Conservation (phyloP, 2,888 invertebrate genomes). For the Melinopterus prodromus region DNA sequence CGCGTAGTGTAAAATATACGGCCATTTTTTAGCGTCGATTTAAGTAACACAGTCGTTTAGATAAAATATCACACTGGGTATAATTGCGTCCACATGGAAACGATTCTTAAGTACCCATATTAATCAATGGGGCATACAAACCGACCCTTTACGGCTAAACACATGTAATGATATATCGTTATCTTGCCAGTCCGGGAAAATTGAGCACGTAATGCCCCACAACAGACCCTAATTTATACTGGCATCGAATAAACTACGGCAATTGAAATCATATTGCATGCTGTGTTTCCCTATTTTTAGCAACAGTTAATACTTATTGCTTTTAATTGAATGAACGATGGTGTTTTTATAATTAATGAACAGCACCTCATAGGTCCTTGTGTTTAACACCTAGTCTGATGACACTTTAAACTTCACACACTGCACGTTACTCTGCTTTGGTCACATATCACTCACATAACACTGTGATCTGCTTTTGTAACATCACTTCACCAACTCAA, state of each 20-base stretch:
- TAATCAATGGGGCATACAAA: background rate
- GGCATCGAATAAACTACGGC: background rate
- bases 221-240: background rate
- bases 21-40: background rate
- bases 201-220: background rate
- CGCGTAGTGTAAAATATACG: too few species aligned
- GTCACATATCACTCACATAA: too few species aligned
- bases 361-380: too few species aligned
- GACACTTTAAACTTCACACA: too few species aligned
- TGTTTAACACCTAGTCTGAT: too few species aligned
- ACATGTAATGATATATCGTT: constrained; percentile 4
- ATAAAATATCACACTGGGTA: background rate
- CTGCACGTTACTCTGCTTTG: too few species aligned
- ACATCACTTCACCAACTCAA: too few species aligned
- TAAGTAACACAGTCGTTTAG: background rate
- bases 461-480: too few species aligned
- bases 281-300: background rate
- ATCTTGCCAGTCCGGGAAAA: constrained; percentile 4
- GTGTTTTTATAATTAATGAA: background rate
- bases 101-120: background rate
- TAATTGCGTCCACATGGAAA: background rate
- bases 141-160: background rate
- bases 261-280: background rate
- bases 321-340: background rate
- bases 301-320: background rate